A percentile compares a stretch with the other conserved stretches of the same genome.
Conservation (phyloP, 92 coral and sea anemone genomes). For the Zoanthus gigantus region DNA sequence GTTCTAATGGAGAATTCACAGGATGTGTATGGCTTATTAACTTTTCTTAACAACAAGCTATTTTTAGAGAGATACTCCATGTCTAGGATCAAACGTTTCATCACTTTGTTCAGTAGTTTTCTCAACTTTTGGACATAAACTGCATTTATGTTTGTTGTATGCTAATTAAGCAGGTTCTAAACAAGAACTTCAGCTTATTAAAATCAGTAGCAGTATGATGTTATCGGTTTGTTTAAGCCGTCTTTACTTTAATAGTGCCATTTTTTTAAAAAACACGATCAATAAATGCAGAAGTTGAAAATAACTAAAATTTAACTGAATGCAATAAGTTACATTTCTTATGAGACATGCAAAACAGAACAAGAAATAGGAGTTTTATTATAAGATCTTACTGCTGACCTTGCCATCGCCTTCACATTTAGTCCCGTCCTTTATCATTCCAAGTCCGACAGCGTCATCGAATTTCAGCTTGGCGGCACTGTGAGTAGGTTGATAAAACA, state of each 20-base stretch:
- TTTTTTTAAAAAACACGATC: too few species aligned
- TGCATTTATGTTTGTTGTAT: too few species aligned
- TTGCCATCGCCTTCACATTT: slow-evolving; percentile 79
- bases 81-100: too few species aligned
- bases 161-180: too few species aligned
- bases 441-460: slow-evolving; percentile 71
- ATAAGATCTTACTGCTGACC: slow-evolving; percentile 44
- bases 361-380: background rate
- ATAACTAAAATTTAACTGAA: background rate
- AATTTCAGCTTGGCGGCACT: slow-evolving; percentile 75
- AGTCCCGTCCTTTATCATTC: slow-evolving; percentile 92
- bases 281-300: background rate
- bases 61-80: too few species aligned
- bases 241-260: background rate
- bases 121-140: too few species aligned
- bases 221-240: background rate
- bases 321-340: background rate
- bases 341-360: background rate
- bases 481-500: background rate
- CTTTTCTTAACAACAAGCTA: too few species aligned
- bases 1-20: too few species aligned
- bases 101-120: too few species aligned
- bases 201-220: background rate
- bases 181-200: too few species aligned
- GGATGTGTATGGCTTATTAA: too few species aligned